These are phyloP conservation scores for Homarus americanus DNA, from an alignment of 1,140 invertebrate species.

Conservation along the genomic window DNA sequence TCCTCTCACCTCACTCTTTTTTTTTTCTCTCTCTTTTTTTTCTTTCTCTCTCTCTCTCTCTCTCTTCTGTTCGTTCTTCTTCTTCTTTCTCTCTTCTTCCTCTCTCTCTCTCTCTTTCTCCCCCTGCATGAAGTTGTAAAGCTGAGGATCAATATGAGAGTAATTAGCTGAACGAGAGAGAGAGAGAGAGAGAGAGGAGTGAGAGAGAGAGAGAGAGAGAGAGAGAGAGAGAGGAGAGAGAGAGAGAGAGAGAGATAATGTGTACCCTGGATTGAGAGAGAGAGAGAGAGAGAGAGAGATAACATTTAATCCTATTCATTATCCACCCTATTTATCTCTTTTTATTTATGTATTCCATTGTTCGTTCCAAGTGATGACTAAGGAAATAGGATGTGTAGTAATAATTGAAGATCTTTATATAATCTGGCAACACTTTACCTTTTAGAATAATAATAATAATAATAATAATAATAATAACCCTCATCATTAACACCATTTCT, in stretches of 20 bases:
- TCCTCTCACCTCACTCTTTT: not conserved
- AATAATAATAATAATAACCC: no score
- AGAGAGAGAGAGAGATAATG: not conserved
- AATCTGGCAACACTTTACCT: no score
- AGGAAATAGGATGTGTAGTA: no score
- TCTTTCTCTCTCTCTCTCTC: not conserved
- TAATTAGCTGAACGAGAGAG: not conserved
- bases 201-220: not conserved
- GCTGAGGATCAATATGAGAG: constrained; percentile 19
- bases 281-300: not conserved
- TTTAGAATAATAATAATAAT: no score
- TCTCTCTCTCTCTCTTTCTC: not conserved
- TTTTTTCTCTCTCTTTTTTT: not conserved
- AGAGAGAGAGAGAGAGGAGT: not conserved
- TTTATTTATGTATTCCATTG: no score
- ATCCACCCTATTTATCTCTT: no score
- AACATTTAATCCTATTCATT: no score
- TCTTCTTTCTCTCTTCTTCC: constrained; percentile 1
- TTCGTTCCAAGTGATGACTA: no score
- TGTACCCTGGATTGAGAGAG: not conserved
- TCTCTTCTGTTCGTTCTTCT: constrained; percentile 23
- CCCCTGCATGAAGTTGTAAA: not conserved
- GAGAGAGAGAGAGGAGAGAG: constrained; percentile 9
- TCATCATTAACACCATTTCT: no score
- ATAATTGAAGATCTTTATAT: no score